These are phyloP conservation scores for Aethes cnicana DNA, from an alignment of 2,888 invertebrate genomes.

Conservation along the genomic window DNA sequence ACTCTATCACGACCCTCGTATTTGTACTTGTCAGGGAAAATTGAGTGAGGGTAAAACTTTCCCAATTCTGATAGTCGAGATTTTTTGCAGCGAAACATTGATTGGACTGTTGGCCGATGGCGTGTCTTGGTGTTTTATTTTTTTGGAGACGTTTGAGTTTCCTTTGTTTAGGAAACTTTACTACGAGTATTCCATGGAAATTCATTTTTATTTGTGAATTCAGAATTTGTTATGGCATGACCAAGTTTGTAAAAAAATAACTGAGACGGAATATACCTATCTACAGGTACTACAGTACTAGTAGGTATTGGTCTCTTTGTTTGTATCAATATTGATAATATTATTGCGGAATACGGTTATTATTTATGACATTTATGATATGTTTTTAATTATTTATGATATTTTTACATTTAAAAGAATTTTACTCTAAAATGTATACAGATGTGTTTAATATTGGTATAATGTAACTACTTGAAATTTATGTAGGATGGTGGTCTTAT, in stretches of 20 bases:
- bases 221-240: neutral
- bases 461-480: too few relatives aligned
- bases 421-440: too few relatives aligned
- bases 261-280: too few relatives aligned
- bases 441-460: too few relatives aligned
- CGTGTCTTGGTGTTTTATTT: neutral
- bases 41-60: conserved; percentile 21
- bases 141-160: neutral
- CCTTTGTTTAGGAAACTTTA: neutral
- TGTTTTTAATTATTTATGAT: too few relatives aligned
- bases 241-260: neutral
- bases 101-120: conserved; percentile 9
- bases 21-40: conserved; percentile 26
- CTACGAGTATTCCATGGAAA: neutral
- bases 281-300: too few relatives aligned
- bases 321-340: too few relatives aligned
- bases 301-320: too few relatives aligned
- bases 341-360: too few relatives aligned
- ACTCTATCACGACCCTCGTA: conserved; percentile 18
- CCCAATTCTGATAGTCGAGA: conserved; percentile 4
- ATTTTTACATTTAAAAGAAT: too few relatives aligned
- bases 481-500: too few relatives aligned
- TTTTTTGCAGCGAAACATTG: conserved; percentile 16
- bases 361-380: too few relatives aligned
- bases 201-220: neutral